Evolutionary conservation across 2,888 invertebrate genomes (phyloP).

Genomic region (Acrobeloides nanus): DNA sequence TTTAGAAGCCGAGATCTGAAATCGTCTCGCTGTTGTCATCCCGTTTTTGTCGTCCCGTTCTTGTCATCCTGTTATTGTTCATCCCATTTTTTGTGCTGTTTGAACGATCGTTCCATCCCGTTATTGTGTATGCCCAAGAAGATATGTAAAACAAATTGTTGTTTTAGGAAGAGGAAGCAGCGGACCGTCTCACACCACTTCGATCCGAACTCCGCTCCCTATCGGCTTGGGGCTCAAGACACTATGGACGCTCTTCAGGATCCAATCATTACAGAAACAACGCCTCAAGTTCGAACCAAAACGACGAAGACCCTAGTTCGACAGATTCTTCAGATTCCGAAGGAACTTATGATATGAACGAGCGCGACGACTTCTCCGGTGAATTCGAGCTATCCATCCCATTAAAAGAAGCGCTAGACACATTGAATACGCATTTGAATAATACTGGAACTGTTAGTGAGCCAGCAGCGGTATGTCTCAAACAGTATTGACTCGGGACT

Average conservation of each 20-base stretch:
- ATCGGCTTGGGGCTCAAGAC: conserved; percentile 7
- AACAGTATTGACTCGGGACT: too few relatives aligned
- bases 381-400: conserved; percentile 44
- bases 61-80: too few relatives aligned
- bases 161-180: conserved; percentile 41
- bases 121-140: too few relatives aligned
- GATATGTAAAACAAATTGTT: conserved; percentile 29
- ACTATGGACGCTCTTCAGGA: conserved; percentile 2
- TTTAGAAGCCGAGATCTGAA: too few relatives aligned
- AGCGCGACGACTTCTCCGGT: conserved; percentile 17
- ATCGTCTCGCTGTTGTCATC: too few relatives aligned
- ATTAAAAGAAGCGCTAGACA: conserved; percentile 41
- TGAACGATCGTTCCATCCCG: too few relatives aligned
- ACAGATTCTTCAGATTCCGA: conserved; percentile 1
- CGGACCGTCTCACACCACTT: conserved; percentile 34
- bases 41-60: background rate
- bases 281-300: background rate
- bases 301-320: conserved; percentile 6
- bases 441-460: conserved; percentile 24
- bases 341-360: conserved; percentile 3
- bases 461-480: conserved; percentile 18
- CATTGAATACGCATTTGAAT: conserved; percentile 34
- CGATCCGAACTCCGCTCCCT: conserved; percentile 27
- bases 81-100: too few relatives aligned
- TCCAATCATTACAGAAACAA: conserved; percentile 3